phyloP scores from a whole-genome alignment of 2,797 vertebrate genomes.

The Apogon talboti region DNA sequence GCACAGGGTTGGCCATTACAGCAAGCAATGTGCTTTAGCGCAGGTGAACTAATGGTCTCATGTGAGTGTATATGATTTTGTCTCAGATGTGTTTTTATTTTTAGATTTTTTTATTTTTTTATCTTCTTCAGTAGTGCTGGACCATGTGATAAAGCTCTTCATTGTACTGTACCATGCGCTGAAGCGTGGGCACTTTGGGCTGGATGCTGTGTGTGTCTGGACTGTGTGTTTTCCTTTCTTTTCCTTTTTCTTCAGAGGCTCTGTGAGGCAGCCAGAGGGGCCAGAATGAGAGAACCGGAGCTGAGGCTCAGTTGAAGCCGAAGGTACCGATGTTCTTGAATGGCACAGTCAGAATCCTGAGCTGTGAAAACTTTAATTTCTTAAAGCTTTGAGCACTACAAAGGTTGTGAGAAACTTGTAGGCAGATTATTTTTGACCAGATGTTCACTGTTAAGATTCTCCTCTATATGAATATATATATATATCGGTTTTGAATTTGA shows the following conservation, averaged over 20 bases:
- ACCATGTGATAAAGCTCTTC: constrained; percentile 49
- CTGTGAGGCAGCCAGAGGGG: constrained; percentile 56
- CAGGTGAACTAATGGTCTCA: constrained; percentile 31
- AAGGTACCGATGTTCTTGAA: constrained; percentile 73
- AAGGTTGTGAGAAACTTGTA: constrained; percentile 27
- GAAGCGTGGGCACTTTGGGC: constrained; percentile 38
- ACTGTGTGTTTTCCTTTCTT: constrained; percentile 40
- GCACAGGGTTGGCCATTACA: constrained; percentile 28
- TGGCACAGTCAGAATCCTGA: constrained; percentile 64
- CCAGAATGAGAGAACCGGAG: constrained; percentile 79
- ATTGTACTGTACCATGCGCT: constrained; percentile 61
- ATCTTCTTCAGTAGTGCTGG: constrained; percentile 45
- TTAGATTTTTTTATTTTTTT: constrained; percentile 36
- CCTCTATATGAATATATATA: constrained; percentile 12
- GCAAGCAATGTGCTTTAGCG: constrained; percentile 27
- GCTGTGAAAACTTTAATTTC: constrained; percentile 75
- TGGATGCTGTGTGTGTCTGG: constrained; percentile 51
- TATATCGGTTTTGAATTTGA: constrained; percentile 44
- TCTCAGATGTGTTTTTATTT: constrained; percentile 45
- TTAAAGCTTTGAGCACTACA: constrained; percentile 74
- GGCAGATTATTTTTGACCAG: constrained; percentile 57
- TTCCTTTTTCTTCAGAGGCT: constrained; percentile 16
- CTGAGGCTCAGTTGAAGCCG: constrained; percentile 9
- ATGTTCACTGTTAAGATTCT: constrained; percentile 52
- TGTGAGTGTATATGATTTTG: constrained; percentile 46